Evolutionary conservation across 2,797 vertebrate genomes (phyloP).

Genomic region (Scleropages formosus): DNA sequence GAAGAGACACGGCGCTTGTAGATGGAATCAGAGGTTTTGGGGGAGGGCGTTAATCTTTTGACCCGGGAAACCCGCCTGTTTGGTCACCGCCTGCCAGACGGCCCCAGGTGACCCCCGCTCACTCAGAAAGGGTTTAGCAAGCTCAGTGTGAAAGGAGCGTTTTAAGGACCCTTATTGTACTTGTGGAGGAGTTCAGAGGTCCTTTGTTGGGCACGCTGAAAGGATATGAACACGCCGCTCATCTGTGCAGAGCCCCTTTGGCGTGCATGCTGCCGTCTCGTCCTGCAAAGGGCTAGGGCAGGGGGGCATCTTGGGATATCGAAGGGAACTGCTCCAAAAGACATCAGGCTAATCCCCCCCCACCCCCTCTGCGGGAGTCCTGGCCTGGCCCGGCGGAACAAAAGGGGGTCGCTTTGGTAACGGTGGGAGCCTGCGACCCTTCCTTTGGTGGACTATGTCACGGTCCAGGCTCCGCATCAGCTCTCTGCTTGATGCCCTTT

Average conservation of each 20-base stretch:
- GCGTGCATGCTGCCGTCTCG: slow-evolving; percentile 61
- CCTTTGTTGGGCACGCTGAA: slow-evolving; percentile 58
- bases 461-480: slow-evolving; percentile 81
- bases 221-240: slow-evolving; percentile 69
- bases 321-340: slow-evolving; percentile 67
- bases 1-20: neutral
- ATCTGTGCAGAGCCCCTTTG: slow-evolving; percentile 59
- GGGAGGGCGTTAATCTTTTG: slow-evolving; percentile 37
- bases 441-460: slow-evolving; percentile 66
- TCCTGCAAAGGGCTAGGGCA: slow-evolving; percentile 60
- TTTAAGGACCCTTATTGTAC: slow-evolving; percentile 44
- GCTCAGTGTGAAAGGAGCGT: slow-evolving; percentile 35
- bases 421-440: neutral
- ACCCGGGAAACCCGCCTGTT: slow-evolving; percentile 39
- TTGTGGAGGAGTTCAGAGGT: slow-evolving; percentile 51
- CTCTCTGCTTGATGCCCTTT: slow-evolving; percentile 84
- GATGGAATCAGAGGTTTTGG: neutral
- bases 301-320: slow-evolving; percentile 55
- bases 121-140: slow-evolving; percentile 43
- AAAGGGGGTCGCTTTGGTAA: slow-evolving; percentile 51
- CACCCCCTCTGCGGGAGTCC: slow-evolving; percentile 59
- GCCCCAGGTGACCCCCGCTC: slow-evolving; percentile 46
- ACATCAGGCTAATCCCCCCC: slow-evolving; percentile 74
- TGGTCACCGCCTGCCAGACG: slow-evolving; percentile 48
- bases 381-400: slow-evolving; percentile 68